Evolutionary conservation across 2,888 invertebrate species (phyloP), one percentile per base, ranked within the genome.

Genomic region (Synergus gifuensis): DNA sequence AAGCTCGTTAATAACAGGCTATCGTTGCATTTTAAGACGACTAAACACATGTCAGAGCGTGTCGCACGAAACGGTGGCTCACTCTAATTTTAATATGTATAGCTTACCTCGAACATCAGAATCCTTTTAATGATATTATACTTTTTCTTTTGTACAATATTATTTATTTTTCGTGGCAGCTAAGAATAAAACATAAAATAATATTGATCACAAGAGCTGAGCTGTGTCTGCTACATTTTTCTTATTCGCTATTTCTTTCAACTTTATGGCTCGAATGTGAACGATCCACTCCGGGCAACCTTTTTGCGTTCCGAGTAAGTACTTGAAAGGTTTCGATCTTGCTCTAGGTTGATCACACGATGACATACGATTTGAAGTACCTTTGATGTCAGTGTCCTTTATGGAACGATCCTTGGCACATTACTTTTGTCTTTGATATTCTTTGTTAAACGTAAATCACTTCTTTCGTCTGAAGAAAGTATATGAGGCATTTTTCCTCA

Each of bases 1-100:
- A 86, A 83, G 85, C 85, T 85, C 82, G 79, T 86, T 89, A 89
- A 89, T 88, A 88, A 89, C 83, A 86, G 87, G 81, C 81, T 85
- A 82, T 83, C 63, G 81, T 83, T 83, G 83, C 83, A 84, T 89
- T 88, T 89, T 84, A 84, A 83, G 80, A 69, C 82, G 79, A 82
- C 84, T 88, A 88, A 87, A 87, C 85, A 83, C 81, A 81, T 80
- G 77, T 67, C 76, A 77, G 11, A 22, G 36, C 44, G 40, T 76
- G 76, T 76, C 42, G 40, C 73, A 54, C 73, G 54, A 73, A 58
- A 73, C 73, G n/a, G n/a, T 36, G 14, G 16, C 49, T 36, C n/a
- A 36, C 36, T 69, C 46, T 49, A 28, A 14, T 67, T 67, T 44
- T 46, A 67, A 67, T 46, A 67, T 67, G 18, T 42, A 44, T 44